These are phyloP conservation scores for Sebastiscus tertius DNA, from an alignment of 2,797 vertebrate genomes.

Conservation along the genomic window DNA sequence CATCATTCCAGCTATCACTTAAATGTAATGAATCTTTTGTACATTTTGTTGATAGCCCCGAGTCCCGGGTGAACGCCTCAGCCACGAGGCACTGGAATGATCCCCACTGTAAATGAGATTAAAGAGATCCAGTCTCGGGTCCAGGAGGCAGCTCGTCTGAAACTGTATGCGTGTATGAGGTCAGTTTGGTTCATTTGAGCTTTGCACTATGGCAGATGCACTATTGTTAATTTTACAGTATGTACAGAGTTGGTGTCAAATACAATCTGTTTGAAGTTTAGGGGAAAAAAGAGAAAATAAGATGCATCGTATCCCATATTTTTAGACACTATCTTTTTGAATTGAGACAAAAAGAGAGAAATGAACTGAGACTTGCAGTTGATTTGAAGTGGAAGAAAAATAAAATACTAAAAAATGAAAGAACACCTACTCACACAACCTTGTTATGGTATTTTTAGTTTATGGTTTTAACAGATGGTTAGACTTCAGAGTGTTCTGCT, in stretches of 20 bases:
- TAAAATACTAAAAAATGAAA: conserved; percentile 67
- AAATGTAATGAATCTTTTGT: conserved; percentile 65
- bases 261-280: conserved; percentile 48
- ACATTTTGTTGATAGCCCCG: conserved; percentile 69
- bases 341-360: conserved; percentile 48
- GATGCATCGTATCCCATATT: conserved; percentile 69
- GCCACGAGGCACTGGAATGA: conserved; percentile 52
- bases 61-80: conserved; percentile 22
- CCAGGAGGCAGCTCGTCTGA: conserved; percentile 47
- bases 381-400: conserved; percentile 59
- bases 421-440: background rate
- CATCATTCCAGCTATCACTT: conserved; percentile 52
- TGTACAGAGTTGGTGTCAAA: conserved; percentile 64
- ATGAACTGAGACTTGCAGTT: conserved; percentile 55
- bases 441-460: background rate
- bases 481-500: background rate
- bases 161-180: conserved; percentile 28
- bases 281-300: conserved; percentile 22
- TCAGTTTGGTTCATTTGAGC: conserved; percentile 60
- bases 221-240: conserved; percentile 57
- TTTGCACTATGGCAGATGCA: conserved; percentile 72
- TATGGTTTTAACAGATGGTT: background rate
- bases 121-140: conserved; percentile 44
- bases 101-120: conserved; percentile 66
- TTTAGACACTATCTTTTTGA: conserved; percentile 78